phyloP scores from a whole-genome alignment of 2,888 invertebrate genomes.

The Sphinx pinastri region DNA sequence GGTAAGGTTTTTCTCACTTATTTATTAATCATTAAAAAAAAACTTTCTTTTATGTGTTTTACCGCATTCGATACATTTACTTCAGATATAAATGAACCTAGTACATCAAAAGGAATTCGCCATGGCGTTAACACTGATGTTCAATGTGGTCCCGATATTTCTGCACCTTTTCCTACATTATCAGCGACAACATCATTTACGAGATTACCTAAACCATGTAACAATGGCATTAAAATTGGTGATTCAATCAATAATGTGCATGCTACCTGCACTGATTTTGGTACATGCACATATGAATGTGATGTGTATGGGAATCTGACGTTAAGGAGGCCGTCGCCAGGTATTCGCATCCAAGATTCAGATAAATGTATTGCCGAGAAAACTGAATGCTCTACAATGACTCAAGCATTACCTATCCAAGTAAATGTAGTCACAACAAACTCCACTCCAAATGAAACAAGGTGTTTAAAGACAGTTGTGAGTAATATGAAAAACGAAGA shows the following conservation, averaged over 20 bases:
- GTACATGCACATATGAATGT: conserved; percentile 46
- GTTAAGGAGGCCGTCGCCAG: conserved; percentile 47
- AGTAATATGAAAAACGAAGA: conserved; percentile 48
- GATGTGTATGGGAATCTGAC: conserved; percentile 40
- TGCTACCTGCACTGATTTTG: conserved; percentile 47
- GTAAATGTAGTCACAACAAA: conserved; percentile 17
- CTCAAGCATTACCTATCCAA: conserved; percentile 29
- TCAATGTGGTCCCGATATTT: conserved; percentile 71
- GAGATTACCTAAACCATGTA: conserved; percentile 50
- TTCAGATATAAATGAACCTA: conserved; percentile 77
- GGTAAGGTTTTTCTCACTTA: conserved; percentile 47
- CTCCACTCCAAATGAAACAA: conserved; percentile 41
- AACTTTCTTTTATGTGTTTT: not conserved
- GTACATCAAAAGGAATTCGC: conserved; percentile 77
- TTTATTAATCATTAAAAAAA: too few relatives aligned
- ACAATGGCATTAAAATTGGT: conserved; percentile 56
- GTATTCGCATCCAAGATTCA: conserved; percentile 49
- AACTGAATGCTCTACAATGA: conserved; percentile 39
- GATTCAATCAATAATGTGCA: conserved; percentile 45
- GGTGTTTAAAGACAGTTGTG: conserved; percentile 44
- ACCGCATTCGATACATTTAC: not conserved
- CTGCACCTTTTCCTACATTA: conserved; percentile 44
- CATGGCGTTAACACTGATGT: conserved; percentile 64
- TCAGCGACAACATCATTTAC: conserved; percentile 58
- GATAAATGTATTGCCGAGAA: conserved; percentile 27